Evolutionary conservation across 2,113 vertebrate species (phyloP).

Genomic region (Theristicus caerulescens): DNA sequence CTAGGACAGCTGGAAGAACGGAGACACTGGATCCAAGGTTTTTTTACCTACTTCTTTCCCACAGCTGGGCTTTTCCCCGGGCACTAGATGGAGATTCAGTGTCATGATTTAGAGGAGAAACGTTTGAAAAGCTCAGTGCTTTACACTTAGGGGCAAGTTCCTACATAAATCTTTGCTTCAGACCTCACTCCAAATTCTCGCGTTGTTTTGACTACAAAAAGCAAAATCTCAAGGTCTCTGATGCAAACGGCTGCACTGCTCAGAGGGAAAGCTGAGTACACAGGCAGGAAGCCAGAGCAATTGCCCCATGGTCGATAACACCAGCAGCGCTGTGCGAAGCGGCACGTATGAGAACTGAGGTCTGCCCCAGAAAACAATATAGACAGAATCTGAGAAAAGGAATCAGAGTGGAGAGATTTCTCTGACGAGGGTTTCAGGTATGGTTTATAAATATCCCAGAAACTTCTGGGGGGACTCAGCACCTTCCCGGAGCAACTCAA

Average conservation of each 20-base stretch:
- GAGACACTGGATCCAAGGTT: not conserved
- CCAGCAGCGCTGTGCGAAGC: not conserved
- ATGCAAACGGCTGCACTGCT: not conserved
- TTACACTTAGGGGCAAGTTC: not conserved
- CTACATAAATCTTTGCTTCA: not conserved
- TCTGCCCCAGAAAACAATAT: not conserved
- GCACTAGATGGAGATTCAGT: not conserved
- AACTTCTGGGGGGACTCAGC: fast-evolving
- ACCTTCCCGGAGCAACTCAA: not conserved
- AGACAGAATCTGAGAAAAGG: not conserved
- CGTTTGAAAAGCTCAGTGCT: fast-evolving
- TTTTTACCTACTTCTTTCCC: not conserved
- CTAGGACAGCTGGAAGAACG: not conserved
- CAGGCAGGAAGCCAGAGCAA: conserved; percentile 35
- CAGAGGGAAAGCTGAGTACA: not conserved
- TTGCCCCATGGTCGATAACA: not conserved
- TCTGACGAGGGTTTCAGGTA: not conserved
- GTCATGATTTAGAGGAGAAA: not conserved
- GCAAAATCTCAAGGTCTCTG: not conserved
- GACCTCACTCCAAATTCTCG: not conserved
- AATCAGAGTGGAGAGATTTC: fast-evolving
- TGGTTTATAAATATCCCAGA: not conserved
- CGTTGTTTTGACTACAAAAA: not conserved
- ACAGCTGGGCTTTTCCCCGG: fast-evolving
- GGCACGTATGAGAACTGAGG: conserved; percentile 8